Evolutionary conservation across 2,113 vertebrate genomes (phyloP), one percentile per base, ranked within the genome.

Genomic region (Gambusia holbrooki): DNA sequence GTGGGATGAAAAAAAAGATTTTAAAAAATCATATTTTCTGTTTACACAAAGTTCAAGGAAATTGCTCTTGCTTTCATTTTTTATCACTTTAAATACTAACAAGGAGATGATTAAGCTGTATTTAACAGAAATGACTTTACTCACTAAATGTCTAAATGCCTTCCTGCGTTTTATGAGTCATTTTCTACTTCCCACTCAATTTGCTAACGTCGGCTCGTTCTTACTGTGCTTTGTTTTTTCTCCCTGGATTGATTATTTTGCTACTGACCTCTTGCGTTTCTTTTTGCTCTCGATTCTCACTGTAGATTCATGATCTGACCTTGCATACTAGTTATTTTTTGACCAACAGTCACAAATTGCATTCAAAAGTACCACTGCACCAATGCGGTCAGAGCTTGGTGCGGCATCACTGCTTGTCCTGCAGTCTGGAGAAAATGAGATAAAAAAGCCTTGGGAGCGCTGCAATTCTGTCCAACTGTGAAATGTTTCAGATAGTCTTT

Each of bases 401-500:
- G 25, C 9, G 1, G 68, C 79, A 51, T 73, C 66, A 9, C 54
- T 61, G 42, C 45, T 14, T 9, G 80, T 77, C 54, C 76, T 0
- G 35, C 37, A 60, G 74, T 71, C 73, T 62, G 0, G 69, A 30
- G 25, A 66, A 71, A 58, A 80, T 40, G 15, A 84, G 71, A 77
- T 79, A 63, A 82, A 84, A 84, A 76, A 35, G 27, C 70, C 81
- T 77, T 71, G 69, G 70, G 84, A 81, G 73, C 35, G 13, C 25
- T 27, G 40, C n/a, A 40, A 64, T 71, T 60, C 77, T 62, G 29
- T 75, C 82, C 73, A 76, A 71, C 84, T 82, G 45, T 85, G 80
- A 82, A 76, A 45, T 88, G 84, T 87, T 83, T 82, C 82, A 85
- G 79, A 87, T 85, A 79, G 85, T 89, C 87, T 87, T 74, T 60